Base-by-base conservation (phyloP, 2,888 invertebrate species). In the Cephus pygmeus region DNA sequence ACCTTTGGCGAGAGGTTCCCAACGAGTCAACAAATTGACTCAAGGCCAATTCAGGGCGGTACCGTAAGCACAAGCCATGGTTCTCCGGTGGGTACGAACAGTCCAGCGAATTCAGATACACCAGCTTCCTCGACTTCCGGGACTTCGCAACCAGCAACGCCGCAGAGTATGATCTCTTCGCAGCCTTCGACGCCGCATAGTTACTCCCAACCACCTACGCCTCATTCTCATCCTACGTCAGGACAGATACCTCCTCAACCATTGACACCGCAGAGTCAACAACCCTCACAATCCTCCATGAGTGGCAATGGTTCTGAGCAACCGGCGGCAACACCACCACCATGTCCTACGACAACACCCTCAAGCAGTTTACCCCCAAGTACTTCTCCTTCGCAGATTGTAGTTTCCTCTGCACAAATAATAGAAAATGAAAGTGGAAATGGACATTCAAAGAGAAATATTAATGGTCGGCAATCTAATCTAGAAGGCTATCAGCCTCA, bases 61-160 rank as follows among this genome's bases (percentile, higher is more conserved):
- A 95, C 96, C 0, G 96, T 97, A 12, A 97, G 96, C 84, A 97
- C 97, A 0, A 97, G 96, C 89, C 95, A 96, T 86, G 96, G 96
- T 69, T 95, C 96, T 74, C 95, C 96, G 0, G 92, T 93, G 4
- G 95, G 84, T 85, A 83, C 69, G 81, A 82, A 75, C 74, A 93
- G 93, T 86, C 93, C 94, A 4, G 93, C 92, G 0, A 93, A 93
- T 88, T 92, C 93, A 1, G 93, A 93, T 78, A 91, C 92, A 1
- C 92, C 90, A 12, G 86, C 89, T 31, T 88, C 89, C 9, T 88
- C 89, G 9, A 87, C 86, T 33, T 86, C 88, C 0, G 86, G 86
- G 0, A 87, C 88, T 30, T 90, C 91, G 9, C 90, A 90, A 75
- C 89, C 90, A 0, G 87, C 90, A 2, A 90, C 91, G 0, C 90